phyloP scores from a whole-genome alignment of 2,797 vertebrate genomes.

The Coregonus suidteri region DNA sequence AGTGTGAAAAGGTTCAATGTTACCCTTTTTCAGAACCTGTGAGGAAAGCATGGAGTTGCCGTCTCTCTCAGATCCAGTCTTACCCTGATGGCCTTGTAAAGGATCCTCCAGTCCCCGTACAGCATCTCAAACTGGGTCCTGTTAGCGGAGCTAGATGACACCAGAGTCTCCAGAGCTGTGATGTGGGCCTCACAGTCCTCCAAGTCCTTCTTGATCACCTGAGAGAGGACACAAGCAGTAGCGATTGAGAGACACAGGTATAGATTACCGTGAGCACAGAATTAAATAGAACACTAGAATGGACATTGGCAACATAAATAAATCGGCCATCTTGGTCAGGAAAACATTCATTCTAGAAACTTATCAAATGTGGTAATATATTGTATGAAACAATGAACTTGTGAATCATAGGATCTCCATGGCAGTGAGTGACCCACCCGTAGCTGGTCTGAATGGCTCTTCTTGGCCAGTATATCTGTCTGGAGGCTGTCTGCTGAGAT shows the following conservation, averaged over 20 bases:
- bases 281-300: no score
- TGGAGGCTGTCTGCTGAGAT: conserved; percentile 69
- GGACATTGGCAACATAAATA: no score
- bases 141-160: conserved; percentile 75
- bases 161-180: conserved; percentile 76
- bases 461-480: conserved; percentile 85
- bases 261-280: not conserved
- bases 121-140: conserved; percentile 79
- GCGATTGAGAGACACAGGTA: no score
- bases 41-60: no score
- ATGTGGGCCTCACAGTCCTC: conserved; percentile 79
- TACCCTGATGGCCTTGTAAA: conserved; percentile 82
- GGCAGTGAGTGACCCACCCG: conserved; percentile 70
- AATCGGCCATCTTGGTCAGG: no score
- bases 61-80: conserved; percentile 25
- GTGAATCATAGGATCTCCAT: no score
- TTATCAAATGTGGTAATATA: no score
- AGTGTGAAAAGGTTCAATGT: no score
- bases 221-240: conserved; percentile 11
- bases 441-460: conserved; percentile 83
- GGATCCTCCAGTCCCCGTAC: conserved; percentile 69
- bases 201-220: conserved; percentile 86
- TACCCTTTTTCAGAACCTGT: no score
- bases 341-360: not conserved
- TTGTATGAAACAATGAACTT: not conserved